Evolutionary conservation across 2,113 vertebrate genomes (phyloP), one percentile per base, ranked within the genome.

Genomic region (Galbula dea): DNA sequence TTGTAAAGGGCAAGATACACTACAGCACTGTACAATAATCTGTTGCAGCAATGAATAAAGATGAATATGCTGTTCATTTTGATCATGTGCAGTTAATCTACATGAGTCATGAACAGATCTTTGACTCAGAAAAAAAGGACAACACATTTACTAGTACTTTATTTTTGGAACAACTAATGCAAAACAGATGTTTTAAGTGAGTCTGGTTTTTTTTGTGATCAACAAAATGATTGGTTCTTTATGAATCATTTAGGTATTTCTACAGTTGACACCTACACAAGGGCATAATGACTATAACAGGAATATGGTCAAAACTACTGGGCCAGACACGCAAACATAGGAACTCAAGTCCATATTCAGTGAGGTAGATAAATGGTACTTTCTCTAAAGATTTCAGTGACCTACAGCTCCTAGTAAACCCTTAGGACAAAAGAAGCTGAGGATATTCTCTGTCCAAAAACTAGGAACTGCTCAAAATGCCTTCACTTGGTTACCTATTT

Each of bases 91-190:
- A 83, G 34, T 69, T 69, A 37, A 65, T 74, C 85, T 94, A 58
- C 17, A 49, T 79, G 81, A 96, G 63, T 91, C 74, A 89, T 26
- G 39, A 32, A 73, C 78, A 87, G 83, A 82, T 54, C 69, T 76
- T 80, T 49, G 32, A 29, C 78, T 88, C 51, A 87, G 49, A 54
- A 79, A 85, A 78, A 85, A 84, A 79, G 72, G 74, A 89, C 45
- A 82, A 71, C 32, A 7, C 29, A 83, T 76, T 85, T 72, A 71
- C 76, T 61, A 79, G 49, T n/a, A 89, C 26, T 84, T 89, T 80
- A 92, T 91, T 92, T 89, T 91, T 94, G 46, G 67, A 95, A 84
- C 30, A 55, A 69, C 87, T 94, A 94, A 94, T 76, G n/a, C 39
- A 93, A 91, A 96, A 32, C 86, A 92, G 54, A 86, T 73, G 34